Conservation (phyloP, 2,797 vertebrate genomes). For the Cichlasoma orientale region DNA sequence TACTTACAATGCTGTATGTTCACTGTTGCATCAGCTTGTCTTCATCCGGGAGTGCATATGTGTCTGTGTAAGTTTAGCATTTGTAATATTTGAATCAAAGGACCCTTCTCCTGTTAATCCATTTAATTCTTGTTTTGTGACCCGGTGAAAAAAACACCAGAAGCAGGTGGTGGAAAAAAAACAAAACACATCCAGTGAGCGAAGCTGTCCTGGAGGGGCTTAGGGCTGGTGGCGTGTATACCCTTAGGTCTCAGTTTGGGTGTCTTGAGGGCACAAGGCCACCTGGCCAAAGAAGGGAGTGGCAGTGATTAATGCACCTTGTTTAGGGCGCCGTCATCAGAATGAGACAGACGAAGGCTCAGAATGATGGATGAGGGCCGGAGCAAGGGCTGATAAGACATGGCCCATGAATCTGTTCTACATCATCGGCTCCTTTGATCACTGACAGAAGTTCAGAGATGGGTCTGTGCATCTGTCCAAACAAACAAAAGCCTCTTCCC, state of each 20-base stretch:
- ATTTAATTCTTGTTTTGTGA: slow-evolving; percentile 23
- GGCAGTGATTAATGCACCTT: slow-evolving; percentile 94
- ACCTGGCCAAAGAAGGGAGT: slow-evolving; percentile 86
- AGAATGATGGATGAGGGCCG: slow-evolving; percentile 90
- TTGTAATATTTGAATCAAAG: slow-evolving; percentile 8
- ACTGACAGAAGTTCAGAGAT: slow-evolving; percentile 93
- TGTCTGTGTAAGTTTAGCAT: neutral
- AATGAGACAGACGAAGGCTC: slow-evolving; percentile 86
- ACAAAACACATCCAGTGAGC: slow-evolving; percentile 6
- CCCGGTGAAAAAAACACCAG: slow-evolving; percentile 43
- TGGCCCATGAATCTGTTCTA: slow-evolving; percentile 97
- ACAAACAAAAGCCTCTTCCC: slow-evolving; percentile 86
- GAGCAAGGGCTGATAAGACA: slow-evolving; percentile 92
- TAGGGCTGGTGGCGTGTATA: slow-evolving; percentile 8
- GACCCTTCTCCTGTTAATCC: slow-evolving; percentile 20
- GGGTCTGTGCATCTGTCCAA: slow-evolving; percentile 91
- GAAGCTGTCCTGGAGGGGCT: slow-evolving; percentile 8
- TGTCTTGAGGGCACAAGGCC: slow-evolving; percentile 88
- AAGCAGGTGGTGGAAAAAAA: slow-evolving; percentile 29
- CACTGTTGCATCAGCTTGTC: neutral
- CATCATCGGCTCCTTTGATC: slow-evolving; percentile 95
- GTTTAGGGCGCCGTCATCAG: slow-evolving; percentile 91
- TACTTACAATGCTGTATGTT: neutral
- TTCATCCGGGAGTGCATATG: neutral
- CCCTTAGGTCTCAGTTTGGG: slow-evolving; percentile 52